phyloP scores from a whole-genome alignment of 2,797 vertebrate genomes.

The Anguilla obscura region DNA sequence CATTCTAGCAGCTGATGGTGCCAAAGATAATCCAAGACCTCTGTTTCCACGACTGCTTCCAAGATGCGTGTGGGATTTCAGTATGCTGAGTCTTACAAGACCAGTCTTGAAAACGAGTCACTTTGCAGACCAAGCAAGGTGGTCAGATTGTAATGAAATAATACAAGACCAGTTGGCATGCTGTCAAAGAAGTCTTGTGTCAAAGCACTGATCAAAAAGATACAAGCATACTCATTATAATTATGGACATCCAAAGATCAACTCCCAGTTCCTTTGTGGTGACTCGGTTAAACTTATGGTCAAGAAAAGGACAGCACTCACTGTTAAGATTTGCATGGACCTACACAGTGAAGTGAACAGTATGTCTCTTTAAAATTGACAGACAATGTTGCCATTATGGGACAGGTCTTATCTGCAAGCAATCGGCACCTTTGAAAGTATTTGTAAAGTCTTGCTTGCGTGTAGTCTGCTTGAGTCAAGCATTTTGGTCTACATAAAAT shows the following conservation, averaged over 20 bases:
- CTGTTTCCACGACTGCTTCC: background rate
- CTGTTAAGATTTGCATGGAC: background rate
- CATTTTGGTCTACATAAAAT: background rate
- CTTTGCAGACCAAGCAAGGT: background rate
- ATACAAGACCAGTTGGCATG: background rate
- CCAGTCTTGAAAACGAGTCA: background rate
- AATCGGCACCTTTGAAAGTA: background rate
- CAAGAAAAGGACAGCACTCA: background rate
- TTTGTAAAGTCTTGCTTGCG: background rate
- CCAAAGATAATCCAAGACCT: constrained; percentile 2
- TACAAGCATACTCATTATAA: background rate
- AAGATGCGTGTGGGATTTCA: background rate
- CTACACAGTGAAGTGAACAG: background rate
- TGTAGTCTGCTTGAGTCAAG: background rate
- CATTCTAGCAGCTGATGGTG: constrained; percentile 12
- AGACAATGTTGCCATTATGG: background rate
- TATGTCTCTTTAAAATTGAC: background rate
- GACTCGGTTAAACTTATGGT: background rate
- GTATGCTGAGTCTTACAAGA: background rate
- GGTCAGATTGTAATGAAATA: background rate
- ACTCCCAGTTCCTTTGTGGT: background rate
- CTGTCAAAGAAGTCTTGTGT: background rate
- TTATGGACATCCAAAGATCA: background rate
- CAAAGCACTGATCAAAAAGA: background rate
- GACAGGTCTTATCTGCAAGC: background rate